Base-by-base conservation (phyloP, 2,888 invertebrate genomes). In the Dysmachus trigonus region DNA sequence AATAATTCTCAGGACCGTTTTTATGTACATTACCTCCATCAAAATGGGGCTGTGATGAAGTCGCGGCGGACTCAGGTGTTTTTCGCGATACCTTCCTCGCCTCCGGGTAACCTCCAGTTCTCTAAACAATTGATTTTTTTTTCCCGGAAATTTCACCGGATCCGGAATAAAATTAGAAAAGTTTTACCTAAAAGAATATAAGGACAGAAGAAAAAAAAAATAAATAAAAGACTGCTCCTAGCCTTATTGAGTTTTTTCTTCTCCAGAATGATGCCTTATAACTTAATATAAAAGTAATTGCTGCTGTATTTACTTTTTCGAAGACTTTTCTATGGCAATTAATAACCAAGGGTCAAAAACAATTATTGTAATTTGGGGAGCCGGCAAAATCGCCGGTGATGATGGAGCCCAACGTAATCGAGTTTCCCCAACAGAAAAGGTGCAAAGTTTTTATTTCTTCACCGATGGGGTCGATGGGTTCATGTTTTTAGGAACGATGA, bases 281-380 rank as follows among this genome's bases (percentile, higher is more conserved):
- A 81, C 31, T 81, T 62, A 81, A 81, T 81, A 81, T 81, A 81
- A 81, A 81, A 81, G 81, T 81, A 81, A 81, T 81, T 53, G 81
- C 47, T 53, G 7, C 81, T 62, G 27, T 10, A 62, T 62, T 62
- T 62, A 62, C 30, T 81, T 81, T 47, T 73, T 51, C 35, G 35
- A 81, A 33, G 53, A 81, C n/a, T 53, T 62, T 62, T 81, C 62
- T 62, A n/a, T 81, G 33, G 53, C 51, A 81, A 81, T 81, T 81
- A 81, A 81, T 81, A 81, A 53, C 53, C 33, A 27, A 53, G 62
- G 81, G 81, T 33, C 62, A 53, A 81, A 81, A 81, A 81, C 81
- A 81, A 81, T 81, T 81, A 81, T 27, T 33, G 62, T 33, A 81
- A 81, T 41, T 41, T 41, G 47, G 30, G 51, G 22, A 18, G 47